Percentiles rank a stretch among this genome's conserved stretches.
Evolutionary conservation across 2,888 invertebrate species (phyloP).

Genomic region (Falcaria lacertinaria): DNA sequence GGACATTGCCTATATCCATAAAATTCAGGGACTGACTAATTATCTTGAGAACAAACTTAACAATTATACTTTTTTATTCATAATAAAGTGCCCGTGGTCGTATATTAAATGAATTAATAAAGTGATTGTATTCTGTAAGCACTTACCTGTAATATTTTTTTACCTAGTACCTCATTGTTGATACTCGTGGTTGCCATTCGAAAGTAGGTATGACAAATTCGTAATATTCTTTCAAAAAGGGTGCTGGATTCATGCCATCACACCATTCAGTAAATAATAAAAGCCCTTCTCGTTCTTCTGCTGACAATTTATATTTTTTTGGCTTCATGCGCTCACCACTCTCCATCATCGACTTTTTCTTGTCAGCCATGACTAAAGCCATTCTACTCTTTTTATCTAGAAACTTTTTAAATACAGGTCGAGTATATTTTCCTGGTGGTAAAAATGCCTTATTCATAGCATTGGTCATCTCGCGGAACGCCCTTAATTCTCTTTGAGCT

Average conservation of each 20-base stretch:
- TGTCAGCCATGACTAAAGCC: conserved; percentile 39
- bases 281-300: conserved; percentile 57
- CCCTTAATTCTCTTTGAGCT: conserved; percentile 61
- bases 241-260: conserved; percentile 57
- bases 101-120: too few relatives aligned
- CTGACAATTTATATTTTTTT: conserved; percentile 48
- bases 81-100: too few relatives aligned
- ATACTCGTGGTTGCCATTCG: conserved; percentile 37
- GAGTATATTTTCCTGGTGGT: conserved; percentile 48
- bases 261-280: conserved; percentile 68
- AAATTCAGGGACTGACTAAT: too few relatives aligned
- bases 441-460: conserved; percentile 70
- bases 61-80: too few relatives aligned
- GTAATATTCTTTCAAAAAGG: conserved; percentile 56
- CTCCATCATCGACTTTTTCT: conserved; percentile 28
- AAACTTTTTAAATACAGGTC: conserved; percentile 52
- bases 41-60: too few relatives aligned
- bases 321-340: conserved; percentile 32
- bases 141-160: background rate
- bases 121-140: too few relatives aligned
- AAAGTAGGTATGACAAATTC: conserved; percentile 53
- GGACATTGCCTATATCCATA: too few relatives aligned
- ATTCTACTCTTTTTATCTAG: conserved; percentile 53
- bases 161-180: conserved; percentile 11
- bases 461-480: conserved; percentile 67